phyloP scores from a whole-genome alignment of 2,888 invertebrate genomes.

The Orchestes rusci region DNA sequence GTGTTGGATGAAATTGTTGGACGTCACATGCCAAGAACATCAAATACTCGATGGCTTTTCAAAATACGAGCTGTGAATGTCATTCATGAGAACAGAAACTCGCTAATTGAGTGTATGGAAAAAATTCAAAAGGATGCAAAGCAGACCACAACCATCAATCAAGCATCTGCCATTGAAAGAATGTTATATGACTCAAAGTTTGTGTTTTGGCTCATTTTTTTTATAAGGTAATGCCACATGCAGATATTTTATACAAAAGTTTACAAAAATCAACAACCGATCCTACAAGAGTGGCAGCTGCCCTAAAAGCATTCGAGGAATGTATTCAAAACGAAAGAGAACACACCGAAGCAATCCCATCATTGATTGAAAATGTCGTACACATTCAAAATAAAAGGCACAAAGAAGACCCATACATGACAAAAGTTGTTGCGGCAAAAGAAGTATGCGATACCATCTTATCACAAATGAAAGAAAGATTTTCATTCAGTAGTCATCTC shows the following conservation, averaged over 20 bases:
- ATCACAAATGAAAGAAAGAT: not conserved
- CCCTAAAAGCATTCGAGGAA: too few relatives aligned
- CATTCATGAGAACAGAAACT: slow-evolving; percentile 11
- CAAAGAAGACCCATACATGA: too few relatives aligned
- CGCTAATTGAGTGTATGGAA: too few relatives aligned
- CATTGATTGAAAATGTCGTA: too few relatives aligned
- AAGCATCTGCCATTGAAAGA: slow-evolving; percentile 7
- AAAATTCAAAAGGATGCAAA: slow-evolving; percentile 19
- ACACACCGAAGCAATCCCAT: too few relatives aligned
- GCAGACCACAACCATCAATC: slow-evolving; percentile 3
- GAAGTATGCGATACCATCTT: not conserved
- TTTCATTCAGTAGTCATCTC: slow-evolving; percentile 6
- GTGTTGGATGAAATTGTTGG: slow-evolving; percentile 13
- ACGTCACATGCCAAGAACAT: slow-evolving; percentile 9
- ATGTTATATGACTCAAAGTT: slow-evolving; percentile 7
- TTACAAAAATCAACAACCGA: not conserved
- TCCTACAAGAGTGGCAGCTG: too few relatives aligned
- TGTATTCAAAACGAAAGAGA: too few relatives aligned
- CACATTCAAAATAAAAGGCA: too few relatives aligned
- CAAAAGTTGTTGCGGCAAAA: not conserved
- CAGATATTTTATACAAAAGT: not conserved
- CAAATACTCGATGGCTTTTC: slow-evolving; percentile 12
- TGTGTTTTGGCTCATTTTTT: slow-evolving; percentile 7
- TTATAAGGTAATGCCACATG: slow-evolving; percentile 4
- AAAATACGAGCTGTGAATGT: slow-evolving; percentile 14